A percentile compares a stretch with the other conserved stretches of the same genome.
Conservation (phyloP, 2,113 vertebrate genomes). For the Caranx melampygus region DNA sequence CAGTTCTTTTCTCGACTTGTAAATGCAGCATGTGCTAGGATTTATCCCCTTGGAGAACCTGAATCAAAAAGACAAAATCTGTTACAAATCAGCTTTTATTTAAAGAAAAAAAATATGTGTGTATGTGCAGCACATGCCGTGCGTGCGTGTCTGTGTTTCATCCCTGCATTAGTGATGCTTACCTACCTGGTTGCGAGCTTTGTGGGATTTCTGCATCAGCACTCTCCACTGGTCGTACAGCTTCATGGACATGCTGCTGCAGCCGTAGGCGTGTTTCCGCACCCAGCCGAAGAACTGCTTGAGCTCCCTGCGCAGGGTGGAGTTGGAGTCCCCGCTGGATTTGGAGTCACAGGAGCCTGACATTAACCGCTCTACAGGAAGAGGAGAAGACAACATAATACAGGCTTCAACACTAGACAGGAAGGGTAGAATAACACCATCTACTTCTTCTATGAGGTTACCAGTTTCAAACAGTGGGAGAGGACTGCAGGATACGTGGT, state of each 20-base stretch:
- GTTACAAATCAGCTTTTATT: conserved; percentile 47
- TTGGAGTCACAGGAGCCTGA: conserved; percentile 93
- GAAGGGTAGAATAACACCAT: not conserved
- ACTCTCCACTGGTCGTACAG: conserved; percentile 98
- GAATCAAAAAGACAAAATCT: conserved; percentile 68
- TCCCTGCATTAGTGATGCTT: conserved; percentile 80
- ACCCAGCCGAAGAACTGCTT: conserved; percentile 99
- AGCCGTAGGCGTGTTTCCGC: conserved; percentile 94
- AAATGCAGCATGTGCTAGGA: conserved; percentile 83
- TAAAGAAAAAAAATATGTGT: not conserved
- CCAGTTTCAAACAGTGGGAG: conserved; percentile 10
- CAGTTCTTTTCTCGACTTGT: conserved; percentile 58
- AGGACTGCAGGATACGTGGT: conserved; percentile 12
- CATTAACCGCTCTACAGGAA: conserved; percentile 82
- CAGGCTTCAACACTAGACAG: conserved; percentile 7
- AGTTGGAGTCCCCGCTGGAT: conserved; percentile 91
- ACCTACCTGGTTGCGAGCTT: conserved; percentile 98
- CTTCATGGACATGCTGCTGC: conserved; percentile 97
- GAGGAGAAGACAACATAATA: not conserved
- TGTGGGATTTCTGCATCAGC: conserved; percentile 98
- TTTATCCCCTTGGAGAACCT: conserved; percentile 98
- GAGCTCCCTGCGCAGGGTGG: conserved; percentile 92
- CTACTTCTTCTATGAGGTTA: not conserved
- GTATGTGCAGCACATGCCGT: conserved; percentile 6
- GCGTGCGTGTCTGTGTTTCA: conserved; percentile 4